Conservation (phyloP, 2,888 invertebrate species). For the Limulus polyphemus region DNA sequence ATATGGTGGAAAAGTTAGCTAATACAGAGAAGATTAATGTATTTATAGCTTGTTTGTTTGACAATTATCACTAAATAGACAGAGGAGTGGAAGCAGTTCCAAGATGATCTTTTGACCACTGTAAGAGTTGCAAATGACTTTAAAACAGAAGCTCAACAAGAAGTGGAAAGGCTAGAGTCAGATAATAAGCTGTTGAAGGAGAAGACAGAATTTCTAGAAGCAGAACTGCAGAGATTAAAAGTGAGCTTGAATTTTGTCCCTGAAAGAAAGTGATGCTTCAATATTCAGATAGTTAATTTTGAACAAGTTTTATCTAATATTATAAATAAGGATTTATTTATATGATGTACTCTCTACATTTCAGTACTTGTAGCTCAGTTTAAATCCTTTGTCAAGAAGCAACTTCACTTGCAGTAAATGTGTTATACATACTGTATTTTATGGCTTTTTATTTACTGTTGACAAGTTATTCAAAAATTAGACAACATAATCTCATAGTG, state of each 20-base stretch:
- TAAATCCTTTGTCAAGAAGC: too few species aligned
- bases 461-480: too few species aligned
- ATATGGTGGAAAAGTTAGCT: too few species aligned
- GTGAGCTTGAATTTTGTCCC: constrained; percentile 8
- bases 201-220: constrained; percentile 57
- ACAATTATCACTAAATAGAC: constrained; percentile 40
- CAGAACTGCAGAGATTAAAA: constrained; percentile 63
- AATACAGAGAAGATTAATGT: too few species aligned
- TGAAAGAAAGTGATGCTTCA: background rate
- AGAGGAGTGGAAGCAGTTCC: constrained; percentile 88
- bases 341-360: too few species aligned
- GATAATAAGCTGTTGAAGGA: constrained; percentile 71
- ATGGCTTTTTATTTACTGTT: too few species aligned
- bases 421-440: too few species aligned
- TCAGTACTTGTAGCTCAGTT: too few species aligned
- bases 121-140: constrained; percentile 93
- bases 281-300: background rate
- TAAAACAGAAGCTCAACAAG: constrained; percentile 67
- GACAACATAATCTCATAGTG: too few species aligned
- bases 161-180: constrained; percentile 61
- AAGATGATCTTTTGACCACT: constrained; percentile 78
- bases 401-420: too few species aligned
- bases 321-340: too few species aligned
- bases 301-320: background rate
- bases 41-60: too few species aligned